phyloP scores from a whole-genome alignment of 2,113 vertebrate species.

The Thomomys bottae region DNA sequence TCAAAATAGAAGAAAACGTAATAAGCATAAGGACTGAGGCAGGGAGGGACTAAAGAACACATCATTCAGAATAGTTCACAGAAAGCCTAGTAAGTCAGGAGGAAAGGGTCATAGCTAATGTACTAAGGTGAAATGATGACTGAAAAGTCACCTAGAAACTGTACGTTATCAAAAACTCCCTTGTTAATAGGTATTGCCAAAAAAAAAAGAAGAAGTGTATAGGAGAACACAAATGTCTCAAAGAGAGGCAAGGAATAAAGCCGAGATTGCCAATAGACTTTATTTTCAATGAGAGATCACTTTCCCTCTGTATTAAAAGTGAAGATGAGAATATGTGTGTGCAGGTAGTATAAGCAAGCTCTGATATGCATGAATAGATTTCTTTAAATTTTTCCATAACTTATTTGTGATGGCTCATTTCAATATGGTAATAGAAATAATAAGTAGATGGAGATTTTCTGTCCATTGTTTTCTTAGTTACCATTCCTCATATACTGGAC shows the following conservation, averaged over 20 bases:
- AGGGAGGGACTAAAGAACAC: background rate
- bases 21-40: background rate
- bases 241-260: background rate
- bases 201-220: background rate
- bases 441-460: slow-evolving; percentile 1
- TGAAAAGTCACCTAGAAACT: background rate
- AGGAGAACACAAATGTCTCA: background rate
- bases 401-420: slow-evolving; percentile 38
- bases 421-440: slow-evolving; percentile 10
- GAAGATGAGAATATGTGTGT: slow-evolving; percentile 52
- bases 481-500: background rate
- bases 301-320: slow-evolving; percentile 34
- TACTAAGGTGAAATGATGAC: background rate
- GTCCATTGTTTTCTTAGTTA: background rate
- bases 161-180: background rate
- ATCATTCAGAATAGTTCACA: background rate
- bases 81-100: background rate
- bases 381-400: slow-evolving; percentile 51
- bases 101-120: background rate
- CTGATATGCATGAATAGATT: slow-evolving; percentile 53
- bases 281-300: slow-evolving; percentile 45
- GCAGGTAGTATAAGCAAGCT: slow-evolving; percentile 17
- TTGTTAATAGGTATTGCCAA: slow-evolving; percentile 1
- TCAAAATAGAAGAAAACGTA: background rate
- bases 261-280: background rate